Evolutionary conservation across 23 tunicate species (phyloP).

Genomic region (Pegea sp.): DNA sequence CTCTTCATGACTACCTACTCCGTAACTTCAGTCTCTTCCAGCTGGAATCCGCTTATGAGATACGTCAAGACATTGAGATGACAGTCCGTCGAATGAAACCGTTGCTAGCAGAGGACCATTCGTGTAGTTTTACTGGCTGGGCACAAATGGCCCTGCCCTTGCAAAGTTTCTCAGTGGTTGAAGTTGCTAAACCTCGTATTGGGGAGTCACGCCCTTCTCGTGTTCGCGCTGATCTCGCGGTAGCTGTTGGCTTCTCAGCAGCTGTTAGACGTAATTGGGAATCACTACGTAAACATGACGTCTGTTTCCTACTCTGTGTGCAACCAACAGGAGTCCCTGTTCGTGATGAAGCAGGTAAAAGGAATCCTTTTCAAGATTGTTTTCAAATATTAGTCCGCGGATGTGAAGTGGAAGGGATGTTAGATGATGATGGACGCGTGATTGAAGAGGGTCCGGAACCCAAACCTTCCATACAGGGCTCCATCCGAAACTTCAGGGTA

Average conservation of each 20-base stretch:
- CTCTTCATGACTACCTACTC: conserved; percentile 88
- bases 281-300: conserved; percentile 87
- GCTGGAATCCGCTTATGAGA: conserved; percentile 90
- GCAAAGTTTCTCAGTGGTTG: conserved; percentile 77
- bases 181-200: conserved; percentile 93
- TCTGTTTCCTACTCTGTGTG: conserved; percentile 57
- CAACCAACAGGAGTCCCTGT: no score
- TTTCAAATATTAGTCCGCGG: conserved; percentile 86
- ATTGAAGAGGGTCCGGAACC: conserved; percentile 98
- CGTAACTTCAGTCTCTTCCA: conserved; percentile 91
- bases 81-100: conserved; percentile 68
- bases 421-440: conserved; percentile 90
- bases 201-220: conserved; percentile 77
- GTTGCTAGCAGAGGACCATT: conserved; percentile 40
- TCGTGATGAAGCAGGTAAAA: conserved; percentile 16
- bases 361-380: conserved; percentile 41
- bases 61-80: conserved; percentile 71
- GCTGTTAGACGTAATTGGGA: conserved; percentile 74
- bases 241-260: conserved; percentile 23
- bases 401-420: conserved; percentile 98
- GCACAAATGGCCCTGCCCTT: conserved; percentile 95
- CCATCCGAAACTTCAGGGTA: conserved; percentile 58
- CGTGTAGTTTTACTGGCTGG: conserved; percentile 87
- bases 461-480: conserved; percentile 59
- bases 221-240: conserved; percentile 92